Evolutionary conservation across 2,113 vertebrate genomes (phyloP).

Genomic region (Myrmecophaga tridactyla): DNA sequence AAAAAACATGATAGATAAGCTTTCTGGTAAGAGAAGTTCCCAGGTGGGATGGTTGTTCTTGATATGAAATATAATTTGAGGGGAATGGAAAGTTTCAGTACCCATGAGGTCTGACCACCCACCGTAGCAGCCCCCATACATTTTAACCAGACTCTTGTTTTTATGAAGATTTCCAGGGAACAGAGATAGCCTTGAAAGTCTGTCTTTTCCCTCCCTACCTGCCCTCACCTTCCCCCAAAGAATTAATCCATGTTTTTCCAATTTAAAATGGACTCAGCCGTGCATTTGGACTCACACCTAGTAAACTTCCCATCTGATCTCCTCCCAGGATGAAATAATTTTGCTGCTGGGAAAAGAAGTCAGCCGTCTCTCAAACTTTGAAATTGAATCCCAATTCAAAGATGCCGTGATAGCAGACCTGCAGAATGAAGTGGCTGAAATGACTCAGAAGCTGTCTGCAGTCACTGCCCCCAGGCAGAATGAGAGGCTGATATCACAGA

Average conservation of each 20-base stretch:
- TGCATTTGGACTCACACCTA: background rate
- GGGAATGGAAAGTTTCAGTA: background rate
- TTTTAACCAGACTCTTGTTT: background rate
- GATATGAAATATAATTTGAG: background rate
- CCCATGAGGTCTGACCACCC: background rate
- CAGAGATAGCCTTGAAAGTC: too few species aligned
- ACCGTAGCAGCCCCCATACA: background rate
- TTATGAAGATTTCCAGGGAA: background rate
- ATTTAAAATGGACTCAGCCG: background rate
- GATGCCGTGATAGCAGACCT: conserved; percentile 78
- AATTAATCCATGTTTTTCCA: background rate
- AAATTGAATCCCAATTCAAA: conserved; percentile 80
- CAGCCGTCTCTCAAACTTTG: conserved; percentile 64
- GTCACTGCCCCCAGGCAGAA: conserved; percentile 27
- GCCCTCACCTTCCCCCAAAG: background rate
- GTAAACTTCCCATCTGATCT: background rate
- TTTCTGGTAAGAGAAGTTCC: background rate
- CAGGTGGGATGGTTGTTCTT: background rate
- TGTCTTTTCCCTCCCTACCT: background rate
- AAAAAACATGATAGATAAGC: background rate
- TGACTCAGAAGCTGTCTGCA: conserved; percentile 74
- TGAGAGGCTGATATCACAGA: conserved; percentile 52
- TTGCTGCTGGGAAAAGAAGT: conserved; percentile 74
- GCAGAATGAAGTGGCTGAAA: conserved; percentile 74
- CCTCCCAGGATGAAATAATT: conserved; percentile 80